These are phyloP conservation scores for Canis aureus DNA, from an alignment of 2,113 vertebrate genomes.

Conservation along the genomic window DNA sequence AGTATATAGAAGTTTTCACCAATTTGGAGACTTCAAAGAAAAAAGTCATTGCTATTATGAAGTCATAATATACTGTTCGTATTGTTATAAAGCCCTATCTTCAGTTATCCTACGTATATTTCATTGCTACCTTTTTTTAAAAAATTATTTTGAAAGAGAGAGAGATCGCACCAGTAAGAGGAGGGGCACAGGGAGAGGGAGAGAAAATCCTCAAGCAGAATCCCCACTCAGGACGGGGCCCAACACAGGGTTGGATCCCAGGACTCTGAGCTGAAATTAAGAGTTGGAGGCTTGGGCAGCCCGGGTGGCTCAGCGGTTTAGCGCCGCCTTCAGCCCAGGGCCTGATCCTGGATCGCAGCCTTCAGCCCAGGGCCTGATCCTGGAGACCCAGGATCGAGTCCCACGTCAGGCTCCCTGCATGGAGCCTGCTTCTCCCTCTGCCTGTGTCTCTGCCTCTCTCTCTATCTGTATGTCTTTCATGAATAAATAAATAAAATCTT, in stretches of 20 bases:
- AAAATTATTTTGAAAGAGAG: background rate
- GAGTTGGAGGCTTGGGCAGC: background rate
- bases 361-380: too few species aligned
- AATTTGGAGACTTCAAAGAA: constrained; percentile 28
- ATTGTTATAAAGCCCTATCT: background rate
- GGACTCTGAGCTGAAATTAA: background rate
- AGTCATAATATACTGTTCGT: background rate
- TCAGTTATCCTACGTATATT: background rate
- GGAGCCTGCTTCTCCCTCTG: too few species aligned
- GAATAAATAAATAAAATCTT: too few species aligned
- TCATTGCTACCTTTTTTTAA: background rate
- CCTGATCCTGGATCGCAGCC: too few species aligned
- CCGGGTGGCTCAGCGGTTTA: too few species aligned
- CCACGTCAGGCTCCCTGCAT: too few species aligned
- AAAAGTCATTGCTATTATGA: background rate
- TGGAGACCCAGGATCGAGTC: too few species aligned
- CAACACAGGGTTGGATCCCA: background rate
- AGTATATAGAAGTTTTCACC: background rate
- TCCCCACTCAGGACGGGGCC: background rate
- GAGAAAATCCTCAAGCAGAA: background rate
- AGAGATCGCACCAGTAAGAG: background rate
- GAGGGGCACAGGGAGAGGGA: background rate
- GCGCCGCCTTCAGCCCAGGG: too few species aligned
- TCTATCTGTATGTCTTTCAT: too few species aligned
- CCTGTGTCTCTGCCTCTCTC: too few species aligned